Conservation (phyloP, 35 echinoderm and acorn worm species). For the Apostichopus californicus region DNA sequence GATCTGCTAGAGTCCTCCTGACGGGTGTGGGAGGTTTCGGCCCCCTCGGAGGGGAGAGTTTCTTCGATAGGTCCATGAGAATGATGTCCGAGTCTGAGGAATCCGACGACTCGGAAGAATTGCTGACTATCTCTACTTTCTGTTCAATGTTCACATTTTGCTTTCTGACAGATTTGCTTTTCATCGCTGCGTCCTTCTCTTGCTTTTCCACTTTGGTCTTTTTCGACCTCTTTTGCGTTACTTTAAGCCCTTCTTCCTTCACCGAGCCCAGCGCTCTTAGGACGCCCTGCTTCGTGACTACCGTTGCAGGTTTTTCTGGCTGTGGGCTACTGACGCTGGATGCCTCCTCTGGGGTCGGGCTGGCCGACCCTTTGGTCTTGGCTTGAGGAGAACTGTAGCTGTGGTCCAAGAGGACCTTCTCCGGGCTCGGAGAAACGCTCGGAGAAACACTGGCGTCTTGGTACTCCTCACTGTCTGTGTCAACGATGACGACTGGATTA, state of each 20-base stretch:
- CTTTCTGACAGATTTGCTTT: not conserved
- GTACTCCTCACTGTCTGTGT: slow-evolving; percentile 38
- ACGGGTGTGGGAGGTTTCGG: not conserved
- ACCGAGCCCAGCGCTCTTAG: slow-evolving; percentile 1
- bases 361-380: slow-evolving; percentile 29
- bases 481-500: not conserved
- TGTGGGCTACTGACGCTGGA: not conserved
- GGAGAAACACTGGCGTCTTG: not conserved
- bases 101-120: not conserved
- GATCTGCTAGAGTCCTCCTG: slow-evolving; percentile 24
- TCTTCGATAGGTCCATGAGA: slow-evolving; percentile 31
- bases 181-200: slow-evolving; percentile 27
- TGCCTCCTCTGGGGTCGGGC: not conserved
- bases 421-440: slow-evolving; percentile 55
- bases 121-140: not conserved
- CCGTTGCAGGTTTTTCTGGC: not conserved
- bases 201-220: slow-evolving; percentile 17
- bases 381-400: slow-evolving; percentile 82
- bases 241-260: not conserved
- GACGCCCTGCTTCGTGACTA: not conserved
- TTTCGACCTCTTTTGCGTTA: not conserved
- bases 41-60: slow-evolving; percentile 9
- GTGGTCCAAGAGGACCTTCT: slow-evolving; percentile 90
- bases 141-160: not conserved
- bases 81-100: slow-evolving; percentile 27